Evolutionary conservation across 2,797 vertebrate species (phyloP), one percentile per base, ranked within the genome.

Genomic region (Pseudomugil gertrudae): DNA sequence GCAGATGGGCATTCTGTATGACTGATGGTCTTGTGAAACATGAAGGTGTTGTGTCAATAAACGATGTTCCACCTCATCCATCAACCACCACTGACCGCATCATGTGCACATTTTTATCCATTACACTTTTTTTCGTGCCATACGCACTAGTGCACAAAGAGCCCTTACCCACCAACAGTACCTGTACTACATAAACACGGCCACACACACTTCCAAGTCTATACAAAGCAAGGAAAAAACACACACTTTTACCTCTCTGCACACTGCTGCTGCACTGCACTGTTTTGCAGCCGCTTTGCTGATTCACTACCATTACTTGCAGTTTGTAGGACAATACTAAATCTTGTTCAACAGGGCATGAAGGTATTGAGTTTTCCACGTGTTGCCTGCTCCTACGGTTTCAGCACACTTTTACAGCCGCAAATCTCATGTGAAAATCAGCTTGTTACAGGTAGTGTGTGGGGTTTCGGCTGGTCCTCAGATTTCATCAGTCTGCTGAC

Each of bases 41-140:
- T 87, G 79, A 92, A 92, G 89, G 89, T 88, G 89, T 92, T 87
- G 88, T 92, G 88, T 92, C 91, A 92, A 92, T 92, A 91, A 91
- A 90, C 75, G 55, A 67, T 75, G 84, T 90, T 92, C 84, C 79
- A 79, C 74, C 69, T 76, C 84, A 91, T 93, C 87, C 79, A 90
- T 92, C 91, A 93, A 66, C 51, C 9, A 0, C 63, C 36, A 50
- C 77, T 84, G 86, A 87, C 86, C 79, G 85, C 66, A 81, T 73
- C 82, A 84, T 84, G 86, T 86, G 84, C 79, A 70, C 74, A 53
- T 79, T 87, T 90, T 76, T 61, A 83, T 80, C 58, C 36, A 23
- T 75, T 66, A 61, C 69, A 69, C 66, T 64, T 71, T 40, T 64
- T 62, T 40, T 64, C 58, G 54, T 47, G 35, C n/a, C 21, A 17